Percentiles rank a stretch among this genome's conserved stretches.
phyloP scores from a whole-genome alignment of 2,797 vertebrate species.

The Coracias cyanogaster region DNA sequence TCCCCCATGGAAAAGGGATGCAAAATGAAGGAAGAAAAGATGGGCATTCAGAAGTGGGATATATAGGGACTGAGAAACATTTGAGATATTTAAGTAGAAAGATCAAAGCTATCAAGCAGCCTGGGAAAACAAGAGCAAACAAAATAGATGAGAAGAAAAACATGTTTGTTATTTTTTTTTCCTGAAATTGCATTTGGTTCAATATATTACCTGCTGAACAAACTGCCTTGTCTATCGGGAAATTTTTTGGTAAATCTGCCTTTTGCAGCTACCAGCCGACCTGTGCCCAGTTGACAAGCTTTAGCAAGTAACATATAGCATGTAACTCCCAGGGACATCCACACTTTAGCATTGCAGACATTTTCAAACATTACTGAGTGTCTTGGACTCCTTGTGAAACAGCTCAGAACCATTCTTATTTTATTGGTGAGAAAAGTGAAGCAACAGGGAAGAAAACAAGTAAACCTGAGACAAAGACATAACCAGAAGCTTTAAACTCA shows the following conservation, averaged over 20 bases:
- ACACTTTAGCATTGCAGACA: not conserved
- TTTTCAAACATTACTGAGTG: not conserved
- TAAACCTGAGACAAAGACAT: not conserved
- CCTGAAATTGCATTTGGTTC: not conserved
- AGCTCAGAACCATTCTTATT: not conserved
- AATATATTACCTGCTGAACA: not conserved
- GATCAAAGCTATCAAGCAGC: not conserved
- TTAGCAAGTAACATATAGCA: not conserved
- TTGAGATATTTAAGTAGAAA: not conserved
- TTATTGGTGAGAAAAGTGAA: constrained; percentile 4
- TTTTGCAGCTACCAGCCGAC: not conserved
- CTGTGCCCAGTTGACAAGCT: not conserved
- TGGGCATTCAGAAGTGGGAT: not conserved
- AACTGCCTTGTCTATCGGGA: not conserved
- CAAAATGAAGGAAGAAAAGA: not conserved
- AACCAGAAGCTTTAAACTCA: not conserved
- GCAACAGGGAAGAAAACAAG: not conserved
- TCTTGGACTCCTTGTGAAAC: not conserved
- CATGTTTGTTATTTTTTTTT: not conserved
- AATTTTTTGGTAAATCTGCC: not conserved
- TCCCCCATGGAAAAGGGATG: not conserved
- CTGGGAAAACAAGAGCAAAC: not conserved
- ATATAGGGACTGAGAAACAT: not conserved
- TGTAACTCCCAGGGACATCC: not conserved
- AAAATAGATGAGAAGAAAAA: not conserved